Base-by-base conservation (phyloP, 2,888 invertebrate species). In the Sphaerophoria rueppellii region DNA sequence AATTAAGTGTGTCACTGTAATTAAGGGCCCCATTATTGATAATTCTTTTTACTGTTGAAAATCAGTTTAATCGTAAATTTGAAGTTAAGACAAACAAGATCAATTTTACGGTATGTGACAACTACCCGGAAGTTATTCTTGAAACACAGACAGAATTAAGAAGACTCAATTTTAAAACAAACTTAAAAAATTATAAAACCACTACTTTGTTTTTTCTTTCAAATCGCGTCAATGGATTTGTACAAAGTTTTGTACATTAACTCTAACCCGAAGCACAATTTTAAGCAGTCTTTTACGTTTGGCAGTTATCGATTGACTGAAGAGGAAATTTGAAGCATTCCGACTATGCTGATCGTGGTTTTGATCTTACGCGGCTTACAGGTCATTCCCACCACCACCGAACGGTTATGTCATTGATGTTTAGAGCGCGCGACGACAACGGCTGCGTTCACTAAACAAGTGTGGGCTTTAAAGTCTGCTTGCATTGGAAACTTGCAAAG, bases 241-340 rank as follows among this genome's bases (percentile, higher is more conserved):
- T n/a, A n/a, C n/a, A n/a, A n/a, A n/a, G n/a, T n/a, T n/a, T n/a
- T n/a, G n/a, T 37, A 50, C 35, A 6, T 50, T 11, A 14, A 34
- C 32, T 54, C 67, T 63, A 16, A 52, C 34, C 34, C 16, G 6
- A n/a, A 24, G 43, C 7, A 35, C 11, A 14, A 6, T 37, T 16
- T 37, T 16, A 65, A 34, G 50, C 43, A 32, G 88, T 91, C 89
- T 88, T 89, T 88, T 88, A 78, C 89, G 90, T 89, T 89, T 88
- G 89, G 88, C 89, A 88, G 90, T 90, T 89, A 89, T 88, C 88
- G 88, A 89, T 88, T 88, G 88, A 91, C 91, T 91, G 90, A 91
- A 88, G 87, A 89, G 87, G 88, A 88, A 87, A 75, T 67, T 71
- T 81, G 72, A 35, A 58, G 75, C 69, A 52, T 43, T 55, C 69